phyloP scores from a whole-genome alignment of 2,888 invertebrate genomes.

The Cryptocheilus praepositus region DNA sequence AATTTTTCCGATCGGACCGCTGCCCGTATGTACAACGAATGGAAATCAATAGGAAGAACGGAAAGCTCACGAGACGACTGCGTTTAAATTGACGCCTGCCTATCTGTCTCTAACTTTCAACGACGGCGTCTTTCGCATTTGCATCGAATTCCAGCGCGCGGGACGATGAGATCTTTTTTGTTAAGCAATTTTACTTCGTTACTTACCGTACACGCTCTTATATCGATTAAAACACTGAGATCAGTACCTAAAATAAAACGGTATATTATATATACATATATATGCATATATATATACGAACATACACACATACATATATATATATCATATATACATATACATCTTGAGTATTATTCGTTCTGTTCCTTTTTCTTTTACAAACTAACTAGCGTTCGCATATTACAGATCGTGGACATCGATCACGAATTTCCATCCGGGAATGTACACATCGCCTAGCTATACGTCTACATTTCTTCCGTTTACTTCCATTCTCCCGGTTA shows the following conservation, averaged over 20 bases:
- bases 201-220: constrained; percentile 27
- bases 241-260: constrained; percentile 66
- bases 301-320: no score
- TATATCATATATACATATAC: constrained; percentile 20
- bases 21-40: no score
- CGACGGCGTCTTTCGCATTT: constrained; percentile 18
- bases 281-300: constrained; percentile 39
- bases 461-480: no score
- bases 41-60: no score
- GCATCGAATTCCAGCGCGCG: constrained; percentile 19
- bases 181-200: constrained; percentile 24
- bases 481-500: constrained; percentile 4
- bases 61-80: no score
- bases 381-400: constrained; percentile 56
- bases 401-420: constrained; percentile 27
- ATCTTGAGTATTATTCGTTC: constrained; percentile 60
- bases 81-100: no score
- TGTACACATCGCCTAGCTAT: constrained; percentile 36
- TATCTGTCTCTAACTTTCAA: no score
- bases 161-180: constrained; percentile 42
- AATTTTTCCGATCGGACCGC: no score
- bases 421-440: constrained; percentile 38
- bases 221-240: constrained; percentile 62
- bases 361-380: constrained; percentile 37
- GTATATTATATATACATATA: constrained; percentile 35